Percentiles rank a stretch among this genome's conserved stretches.
phyloP scores from a whole-genome alignment of 2,888 invertebrate genomes.

The Diadegma fenestrale region DNA sequence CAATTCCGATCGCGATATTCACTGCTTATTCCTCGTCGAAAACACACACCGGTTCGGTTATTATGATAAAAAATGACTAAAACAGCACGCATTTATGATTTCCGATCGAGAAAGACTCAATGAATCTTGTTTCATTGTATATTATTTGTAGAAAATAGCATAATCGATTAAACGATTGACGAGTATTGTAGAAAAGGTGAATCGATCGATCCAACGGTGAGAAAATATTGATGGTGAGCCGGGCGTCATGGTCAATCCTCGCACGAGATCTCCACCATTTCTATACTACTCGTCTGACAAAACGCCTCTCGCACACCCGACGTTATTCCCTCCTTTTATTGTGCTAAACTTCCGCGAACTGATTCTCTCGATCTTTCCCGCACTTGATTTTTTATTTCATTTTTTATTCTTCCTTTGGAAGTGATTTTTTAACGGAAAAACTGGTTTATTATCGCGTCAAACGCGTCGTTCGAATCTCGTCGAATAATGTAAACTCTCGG shows the following conservation, averaged over 20 bases:
- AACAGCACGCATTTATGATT: not conserved
- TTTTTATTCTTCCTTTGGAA: not conserved
- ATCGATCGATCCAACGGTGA: slow-evolving; percentile 37
- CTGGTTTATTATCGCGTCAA: slow-evolving; percentile 23
- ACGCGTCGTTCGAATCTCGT: slow-evolving; percentile 40
- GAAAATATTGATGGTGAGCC: slow-evolving; percentile 44
- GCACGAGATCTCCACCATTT: slow-evolving; percentile 22
- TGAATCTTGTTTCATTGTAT: not conserved
- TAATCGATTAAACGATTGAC: slow-evolving; percentile 18
- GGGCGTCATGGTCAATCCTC: slow-evolving; percentile 64
- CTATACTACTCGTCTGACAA: slow-evolving; percentile 26
- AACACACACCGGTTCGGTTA: not conserved
- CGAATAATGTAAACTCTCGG: slow-evolving; percentile 58
- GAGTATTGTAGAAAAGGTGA: slow-evolving; percentile 14
- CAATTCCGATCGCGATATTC: not conserved
- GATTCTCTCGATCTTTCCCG: not conserved
- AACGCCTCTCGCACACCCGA: slow-evolving; percentile 6
- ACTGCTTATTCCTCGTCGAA: not conserved
- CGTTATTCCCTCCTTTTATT: slow-evolving; percentile 5
- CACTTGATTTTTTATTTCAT: not conserved
- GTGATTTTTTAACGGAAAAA: slow-evolving; percentile 22
- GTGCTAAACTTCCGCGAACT: not conserved
- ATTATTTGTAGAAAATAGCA: slow-evolving; percentile 13
- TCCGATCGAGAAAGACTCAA: slow-evolving; percentile 1
- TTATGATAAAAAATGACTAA: not conserved